A percentile compares a stretch with the other conserved stretches of the same genome.
Evolutionary conservation across 2,888 invertebrate species (phyloP).

Genomic region (Didymodactylos carnosus): DNA sequence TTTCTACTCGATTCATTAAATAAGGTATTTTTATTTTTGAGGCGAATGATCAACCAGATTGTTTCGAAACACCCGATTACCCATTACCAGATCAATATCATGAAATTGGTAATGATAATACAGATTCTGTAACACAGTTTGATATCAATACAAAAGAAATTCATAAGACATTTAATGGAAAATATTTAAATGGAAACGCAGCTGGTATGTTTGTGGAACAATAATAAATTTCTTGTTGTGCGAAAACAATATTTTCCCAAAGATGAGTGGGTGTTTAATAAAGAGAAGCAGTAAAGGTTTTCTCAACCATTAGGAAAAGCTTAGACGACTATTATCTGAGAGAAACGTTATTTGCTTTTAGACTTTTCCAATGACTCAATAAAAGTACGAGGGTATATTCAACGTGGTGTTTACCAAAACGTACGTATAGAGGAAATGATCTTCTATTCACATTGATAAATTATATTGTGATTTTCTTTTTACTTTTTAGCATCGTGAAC

Average conservation of each 20-base stretch:
- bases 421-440: too few relatives aligned
- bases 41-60: background rate
- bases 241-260: too few relatives aligned
- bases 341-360: background rate
- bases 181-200: background rate
- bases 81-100: background rate
- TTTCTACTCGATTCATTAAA: background rate
- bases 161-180: background rate
- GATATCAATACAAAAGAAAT: background rate
- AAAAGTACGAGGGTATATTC: background rate
- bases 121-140: background rate
- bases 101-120: background rate
- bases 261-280: too few relatives aligned
- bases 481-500: background rate
- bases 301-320: too few relatives aligned
- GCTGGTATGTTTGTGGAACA: background rate
- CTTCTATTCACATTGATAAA: too few relatives aligned
- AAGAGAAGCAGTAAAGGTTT: too few relatives aligned
- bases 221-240: too few relatives aligned
- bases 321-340: too few relatives aligned
- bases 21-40: background rate
- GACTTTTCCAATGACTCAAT: background rate
- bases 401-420: background rate
- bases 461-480: background rate
- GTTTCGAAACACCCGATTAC: background rate